Base-by-base conservation (phyloP, 2,797 vertebrate genomes). In the Helicolenus hilgendorfi region DNA sequence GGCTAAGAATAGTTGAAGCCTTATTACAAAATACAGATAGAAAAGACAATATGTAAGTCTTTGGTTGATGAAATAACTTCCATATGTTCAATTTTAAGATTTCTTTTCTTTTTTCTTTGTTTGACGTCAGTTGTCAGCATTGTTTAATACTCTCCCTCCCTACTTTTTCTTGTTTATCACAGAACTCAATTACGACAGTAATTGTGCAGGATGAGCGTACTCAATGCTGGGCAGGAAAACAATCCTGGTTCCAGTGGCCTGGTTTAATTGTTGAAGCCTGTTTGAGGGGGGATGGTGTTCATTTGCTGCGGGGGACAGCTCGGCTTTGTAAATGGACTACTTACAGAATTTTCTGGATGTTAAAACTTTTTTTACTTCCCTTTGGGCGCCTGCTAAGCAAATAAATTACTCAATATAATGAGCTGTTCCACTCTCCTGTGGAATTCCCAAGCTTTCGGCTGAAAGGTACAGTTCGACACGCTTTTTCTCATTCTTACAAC, bases 351-450 rank as follows among this genome's bases (percentile, higher is more conserved):
- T 94, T 96, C 89, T 94, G 90, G 88, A 96, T 95, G 92, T 95
- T 94, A 90, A 95, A 95, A 95, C 87, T 94, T 96, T 53, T 85
- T 95, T 90, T 85, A 62, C 76, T 22, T 87, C 79, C 95, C 94
- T 79, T 63, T 85, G 88, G 93, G 95, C 94, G 72, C 70, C 83
- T 22, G 79, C 93, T 96, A 93, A 94, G 91, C 92, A 97, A 97
- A 97, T 96, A 96, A 89, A 96, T 96, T 89, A 96, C 92, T 85
- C 84, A 74, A 73, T 90, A 91, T 96, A 97, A 97, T 96, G 89
- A 97, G 94, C 91, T 79, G 89, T 81, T 89, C 84, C 31, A 35
- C 72, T 88, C 90, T 89, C 78, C 83, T 72, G 72, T 83, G 92
- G 91, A 95, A 95, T 92, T 91, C 87, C 90, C 84, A 68, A 70